A percentile compares a stretch with the other conserved stretches of the same genome.
These are phyloP conservation scores for Oryzias sinensis DNA, from an alignment of 2,797 vertebrate species.

Conservation along the genomic window DNA sequence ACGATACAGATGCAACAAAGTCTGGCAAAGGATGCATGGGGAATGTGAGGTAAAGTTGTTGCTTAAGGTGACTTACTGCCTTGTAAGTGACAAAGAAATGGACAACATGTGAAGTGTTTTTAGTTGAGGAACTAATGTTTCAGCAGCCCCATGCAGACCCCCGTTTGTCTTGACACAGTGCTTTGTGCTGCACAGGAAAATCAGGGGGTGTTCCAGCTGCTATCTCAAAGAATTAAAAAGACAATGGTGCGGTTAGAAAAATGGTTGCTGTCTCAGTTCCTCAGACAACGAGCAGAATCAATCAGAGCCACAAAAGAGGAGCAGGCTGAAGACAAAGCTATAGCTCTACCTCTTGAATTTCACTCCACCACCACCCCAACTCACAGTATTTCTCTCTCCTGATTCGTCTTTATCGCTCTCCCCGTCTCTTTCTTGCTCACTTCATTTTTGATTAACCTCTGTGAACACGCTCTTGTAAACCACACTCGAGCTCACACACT, in stretches of 20 bases:
- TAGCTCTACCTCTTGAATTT: constrained; percentile 72
- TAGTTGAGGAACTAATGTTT: constrained; percentile 13
- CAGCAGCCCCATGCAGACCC: background rate
- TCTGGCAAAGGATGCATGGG: too few species aligned
- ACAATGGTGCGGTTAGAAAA: constrained; percentile 41
- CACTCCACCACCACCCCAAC: constrained; percentile 30
- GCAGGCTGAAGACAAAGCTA: constrained; percentile 60
- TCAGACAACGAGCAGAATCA: constrained; percentile 64
- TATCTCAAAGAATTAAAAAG: constrained; percentile 55
- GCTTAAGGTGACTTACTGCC: background rate
- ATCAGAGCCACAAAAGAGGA: constrained; percentile 77
- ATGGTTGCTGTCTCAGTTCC: constrained; percentile 67
- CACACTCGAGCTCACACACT: constrained; percentile 17
- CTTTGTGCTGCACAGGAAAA: constrained; percentile 25
- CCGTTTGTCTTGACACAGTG: constrained; percentile 19
- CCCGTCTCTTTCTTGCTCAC: constrained; percentile 21
- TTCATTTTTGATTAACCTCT: constrained; percentile 70
- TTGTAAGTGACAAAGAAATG: constrained; percentile 1
- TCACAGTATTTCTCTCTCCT: constrained; percentile 37
- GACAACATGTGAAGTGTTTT: constrained; percentile 1
- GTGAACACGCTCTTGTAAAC: constrained; percentile 41
- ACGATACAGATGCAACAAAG: too few species aligned
- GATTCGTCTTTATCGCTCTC: constrained; percentile 42
- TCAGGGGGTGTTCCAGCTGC: constrained; percentile 21
- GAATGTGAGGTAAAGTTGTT: too few species aligned